phyloP scores from a whole-genome alignment of 1,140 invertebrate genomes.

The Trichogramma pretiosum region DNA sequence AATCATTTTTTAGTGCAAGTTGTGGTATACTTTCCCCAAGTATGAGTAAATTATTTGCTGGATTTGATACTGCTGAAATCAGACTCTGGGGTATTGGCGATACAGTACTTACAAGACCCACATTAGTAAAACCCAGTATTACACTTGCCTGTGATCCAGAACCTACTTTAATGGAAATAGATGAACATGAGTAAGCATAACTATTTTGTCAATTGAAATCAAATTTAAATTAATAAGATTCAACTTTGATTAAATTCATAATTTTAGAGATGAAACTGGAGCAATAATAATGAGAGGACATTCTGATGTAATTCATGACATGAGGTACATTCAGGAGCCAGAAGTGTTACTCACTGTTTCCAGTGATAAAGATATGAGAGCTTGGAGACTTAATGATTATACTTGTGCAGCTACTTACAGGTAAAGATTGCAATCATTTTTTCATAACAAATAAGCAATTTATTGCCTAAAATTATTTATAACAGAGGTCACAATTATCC shows the following conservation, averaged over 20 bases:
- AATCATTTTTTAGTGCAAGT: conserved; percentile 47
- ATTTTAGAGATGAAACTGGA: conserved; percentile 42
- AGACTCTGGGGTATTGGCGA: conserved; percentile 55
- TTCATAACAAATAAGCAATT: conserved; percentile 1
- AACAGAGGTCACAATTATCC: conserved; percentile 72
- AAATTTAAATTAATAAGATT: no score
- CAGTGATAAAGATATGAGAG: conserved; percentile 66
- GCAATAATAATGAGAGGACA: conserved; percentile 61
- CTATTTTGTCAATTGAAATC: no score
- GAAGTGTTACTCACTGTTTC: conserved; percentile 64
- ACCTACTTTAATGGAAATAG: conserved; percentile 21
- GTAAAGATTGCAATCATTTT: conserved; percentile 35
- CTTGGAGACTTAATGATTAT: conserved; percentile 60
- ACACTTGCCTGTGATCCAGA: conserved; percentile 30
- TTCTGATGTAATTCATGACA: conserved; percentile 62
- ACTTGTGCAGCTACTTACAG: conserved; percentile 62
- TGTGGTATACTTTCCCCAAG: conserved; percentile 49
- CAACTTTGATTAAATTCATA: conserved; percentile 12
- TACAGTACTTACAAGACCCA: conserved; percentile 44
- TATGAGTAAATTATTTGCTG: conserved; percentile 51
- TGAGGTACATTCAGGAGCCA: conserved; percentile 54
- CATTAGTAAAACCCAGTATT: conserved; percentile 25
- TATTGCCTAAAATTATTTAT: conserved; percentile 22
- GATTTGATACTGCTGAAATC: conserved; percentile 54
- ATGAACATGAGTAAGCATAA: conserved; percentile 27